These are phyloP conservation scores for Oxyura jamaicensis DNA, from an alignment of 2,113 vertebrate species.

Conservation along the genomic window DNA sequence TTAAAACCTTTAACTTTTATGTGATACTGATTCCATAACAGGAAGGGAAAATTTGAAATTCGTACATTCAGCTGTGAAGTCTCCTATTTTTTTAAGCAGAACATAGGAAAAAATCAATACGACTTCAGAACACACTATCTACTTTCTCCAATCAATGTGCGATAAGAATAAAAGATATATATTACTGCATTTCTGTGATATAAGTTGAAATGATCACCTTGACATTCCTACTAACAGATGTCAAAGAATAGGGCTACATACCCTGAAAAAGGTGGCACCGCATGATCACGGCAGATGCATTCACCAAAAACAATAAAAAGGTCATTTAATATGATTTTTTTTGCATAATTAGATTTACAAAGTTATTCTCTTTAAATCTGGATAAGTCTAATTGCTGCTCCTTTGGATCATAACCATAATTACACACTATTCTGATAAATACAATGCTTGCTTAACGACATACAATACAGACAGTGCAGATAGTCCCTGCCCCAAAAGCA, in stretches of 20 bases:
- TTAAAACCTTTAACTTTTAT: not conserved
- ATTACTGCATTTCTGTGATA: not conserved
- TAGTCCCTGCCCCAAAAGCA: not conserved
- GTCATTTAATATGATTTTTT: not conserved
- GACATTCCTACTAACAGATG: not conserved
- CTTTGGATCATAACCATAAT: not conserved
- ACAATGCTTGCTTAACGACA: not conserved
- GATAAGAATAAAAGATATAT: not conserved
- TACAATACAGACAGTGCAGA: not conserved
- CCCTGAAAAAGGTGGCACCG: not conserved
- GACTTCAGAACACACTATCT: not conserved
- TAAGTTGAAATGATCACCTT: not conserved
- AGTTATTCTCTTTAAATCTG: not conserved
- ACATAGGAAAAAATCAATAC: not conserved
- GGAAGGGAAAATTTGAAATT: not conserved
- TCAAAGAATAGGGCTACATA: not conserved
- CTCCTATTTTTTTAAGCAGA: not conserved
- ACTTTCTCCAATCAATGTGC: not conserved
- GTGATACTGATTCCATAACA: not conserved
- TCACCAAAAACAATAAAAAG: not conserved
- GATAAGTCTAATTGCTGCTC: not conserved
- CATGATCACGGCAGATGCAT: not conserved
- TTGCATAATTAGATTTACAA: not conserved
- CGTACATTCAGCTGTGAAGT: not conserved
- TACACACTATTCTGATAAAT: not conserved